Percentiles rank a stretch among this genome's conserved stretches.
phyloP scores from a whole-genome alignment of 2,797 vertebrate genomes.

The Coluber constrictor region DNA sequence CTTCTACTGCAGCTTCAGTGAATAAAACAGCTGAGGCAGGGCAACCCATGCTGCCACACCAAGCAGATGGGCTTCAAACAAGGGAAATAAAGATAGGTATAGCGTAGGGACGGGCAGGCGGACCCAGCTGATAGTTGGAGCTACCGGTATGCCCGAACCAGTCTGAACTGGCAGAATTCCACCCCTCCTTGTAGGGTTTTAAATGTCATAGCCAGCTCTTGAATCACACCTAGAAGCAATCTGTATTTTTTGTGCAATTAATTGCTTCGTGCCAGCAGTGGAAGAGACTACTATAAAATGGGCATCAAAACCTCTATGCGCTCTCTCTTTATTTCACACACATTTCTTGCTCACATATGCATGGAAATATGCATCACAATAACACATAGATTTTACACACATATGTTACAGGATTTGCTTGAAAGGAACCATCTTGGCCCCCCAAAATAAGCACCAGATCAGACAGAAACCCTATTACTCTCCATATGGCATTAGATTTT shows the following conservation, averaged over 20 bases:
- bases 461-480: not conserved
- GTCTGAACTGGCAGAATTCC: too few species aligned
- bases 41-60: too few species aligned
- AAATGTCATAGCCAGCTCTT: not conserved
- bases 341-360: not conserved
- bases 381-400: not conserved
- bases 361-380: not conserved
- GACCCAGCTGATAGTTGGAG: too few species aligned
- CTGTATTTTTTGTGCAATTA: not conserved
- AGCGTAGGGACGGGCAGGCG: too few species aligned
- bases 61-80: too few species aligned
- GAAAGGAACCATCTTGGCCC: not conserved
- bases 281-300: not conserved
- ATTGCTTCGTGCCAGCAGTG: not conserved
- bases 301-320: not conserved
- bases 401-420: not conserved
- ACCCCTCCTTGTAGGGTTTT: not conserved
- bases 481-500: not conserved
- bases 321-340: not conserved
- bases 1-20: too few species aligned
- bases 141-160: too few species aligned
- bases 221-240: not conserved
- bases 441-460: not conserved
- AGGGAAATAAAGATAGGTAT: too few species aligned
- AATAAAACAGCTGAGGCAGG: too few species aligned